Evolutionary conservation across 2,888 invertebrate species (phyloP).

Genomic region (Aphidoletes aphidimyza): DNA sequence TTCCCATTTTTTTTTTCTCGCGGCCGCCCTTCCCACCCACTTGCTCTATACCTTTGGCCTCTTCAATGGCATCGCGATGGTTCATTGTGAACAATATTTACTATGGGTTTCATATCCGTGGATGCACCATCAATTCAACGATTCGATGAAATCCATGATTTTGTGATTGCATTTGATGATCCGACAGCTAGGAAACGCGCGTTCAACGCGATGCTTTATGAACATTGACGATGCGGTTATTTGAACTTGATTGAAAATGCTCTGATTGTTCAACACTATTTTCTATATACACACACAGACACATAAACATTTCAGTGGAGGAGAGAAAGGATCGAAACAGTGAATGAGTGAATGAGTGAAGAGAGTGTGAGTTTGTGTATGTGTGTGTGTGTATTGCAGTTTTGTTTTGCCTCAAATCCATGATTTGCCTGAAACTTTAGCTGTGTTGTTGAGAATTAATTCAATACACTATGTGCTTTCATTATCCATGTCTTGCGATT

Average conservation of each 20-base stretch:
- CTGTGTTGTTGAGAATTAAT: background rate
- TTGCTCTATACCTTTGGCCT: too few species aligned
- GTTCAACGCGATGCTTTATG: slow-evolving; percentile 9
- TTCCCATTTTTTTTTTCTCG: background rate
- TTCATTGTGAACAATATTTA: slow-evolving; percentile 21
- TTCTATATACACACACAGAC: too few species aligned
- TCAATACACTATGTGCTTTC: slow-evolving; percentile 32
- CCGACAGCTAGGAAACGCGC: background rate
- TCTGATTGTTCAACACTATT: background rate
- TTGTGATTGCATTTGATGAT: slow-evolving; percentile 18
- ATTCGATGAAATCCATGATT: too few species aligned
- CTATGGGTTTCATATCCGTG: background rate
- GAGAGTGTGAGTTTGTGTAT: too few species aligned
- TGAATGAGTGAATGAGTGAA: too few species aligned
- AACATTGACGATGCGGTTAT: slow-evolving; percentile 33
- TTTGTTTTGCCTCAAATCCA: background rate
- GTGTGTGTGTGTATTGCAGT: background rate
- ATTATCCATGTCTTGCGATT: slow-evolving; percentile 39
- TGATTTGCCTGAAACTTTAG: background rate
- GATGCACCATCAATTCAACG: background rate
- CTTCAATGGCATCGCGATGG: too few species aligned
- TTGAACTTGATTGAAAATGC: slow-evolving; percentile 39
- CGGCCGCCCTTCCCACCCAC: too few species aligned
- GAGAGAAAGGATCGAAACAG: too few species aligned
- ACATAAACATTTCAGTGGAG: too few species aligned